Evolutionary conservation across 2,888 invertebrate species (phyloP).

Genomic region (Dolichopus griseipennis): DNA sequence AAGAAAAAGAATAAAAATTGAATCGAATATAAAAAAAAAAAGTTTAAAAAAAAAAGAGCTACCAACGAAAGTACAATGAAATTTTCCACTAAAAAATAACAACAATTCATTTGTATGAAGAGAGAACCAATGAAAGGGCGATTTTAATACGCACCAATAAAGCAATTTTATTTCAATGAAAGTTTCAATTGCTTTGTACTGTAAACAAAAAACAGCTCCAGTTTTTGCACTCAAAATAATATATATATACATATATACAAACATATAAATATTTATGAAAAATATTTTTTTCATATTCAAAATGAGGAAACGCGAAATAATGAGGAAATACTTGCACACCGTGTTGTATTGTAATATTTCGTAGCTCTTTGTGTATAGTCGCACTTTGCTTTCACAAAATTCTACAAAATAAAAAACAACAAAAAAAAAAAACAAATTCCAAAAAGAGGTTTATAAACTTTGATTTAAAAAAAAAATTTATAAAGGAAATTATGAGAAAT

Average conservation of each 20-base stretch:
- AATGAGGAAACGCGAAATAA: conserved; percentile 10
- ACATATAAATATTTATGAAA: neutral
- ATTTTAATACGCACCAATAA: conserved; percentile 1
- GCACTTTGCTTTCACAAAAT: neutral
- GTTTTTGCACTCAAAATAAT: neutral
- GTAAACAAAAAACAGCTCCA: neutral
- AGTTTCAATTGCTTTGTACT: neutral
- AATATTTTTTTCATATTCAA: neutral
- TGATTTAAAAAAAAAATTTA: neutral
- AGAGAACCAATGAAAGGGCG: neutral
- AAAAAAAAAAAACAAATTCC: too few relatives aligned
- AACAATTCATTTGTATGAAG: neutral
- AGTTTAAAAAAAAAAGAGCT: neutral
- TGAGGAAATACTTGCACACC: conserved; percentile 9
- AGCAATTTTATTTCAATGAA: conserved; percentile 4
- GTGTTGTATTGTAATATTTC: neutral
- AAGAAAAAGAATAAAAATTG: neutral
- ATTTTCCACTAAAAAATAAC: neutral
- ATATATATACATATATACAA: neutral
- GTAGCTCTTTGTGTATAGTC: neutral
- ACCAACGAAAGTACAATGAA: neutral
- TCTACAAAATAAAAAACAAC: neutral
- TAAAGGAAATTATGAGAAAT: too few relatives aligned
- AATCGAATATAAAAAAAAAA: neutral
- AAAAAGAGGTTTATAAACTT: neutral